These are phyloP conservation scores for Odontocolon sp. DNA, from an alignment of 2,888 invertebrate species.

Conservation along the genomic window DNA sequence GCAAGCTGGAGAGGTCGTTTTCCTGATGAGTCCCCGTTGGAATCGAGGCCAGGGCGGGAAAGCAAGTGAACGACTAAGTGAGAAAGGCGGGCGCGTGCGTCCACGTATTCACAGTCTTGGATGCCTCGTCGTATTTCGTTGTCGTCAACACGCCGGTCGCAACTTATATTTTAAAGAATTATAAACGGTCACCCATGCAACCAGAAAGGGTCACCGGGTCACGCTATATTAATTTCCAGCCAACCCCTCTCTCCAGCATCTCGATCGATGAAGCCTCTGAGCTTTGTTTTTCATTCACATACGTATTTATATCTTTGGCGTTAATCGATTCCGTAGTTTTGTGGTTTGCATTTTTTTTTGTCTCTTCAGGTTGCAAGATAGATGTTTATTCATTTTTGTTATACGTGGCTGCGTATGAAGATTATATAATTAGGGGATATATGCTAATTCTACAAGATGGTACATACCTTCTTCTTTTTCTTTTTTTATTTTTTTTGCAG, in stretches of 20 bases:
- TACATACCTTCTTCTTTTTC: too few relatives aligned
- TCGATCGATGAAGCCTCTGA: not conserved
- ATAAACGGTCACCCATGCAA: too few relatives aligned
- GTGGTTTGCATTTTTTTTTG: too few relatives aligned
- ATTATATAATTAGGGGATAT: too few relatives aligned
- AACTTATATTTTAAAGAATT: not conserved
- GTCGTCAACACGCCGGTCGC: not conserved
- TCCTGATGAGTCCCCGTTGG: constrained; percentile 18
- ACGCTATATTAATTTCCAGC: not conserved
- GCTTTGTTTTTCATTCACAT: too few relatives aligned
- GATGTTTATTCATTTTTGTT: too few relatives aligned
- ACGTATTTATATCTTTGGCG: too few relatives aligned
- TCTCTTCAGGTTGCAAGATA: too few relatives aligned
- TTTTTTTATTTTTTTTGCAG: too few relatives aligned
- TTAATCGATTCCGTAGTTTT: too few relatives aligned
- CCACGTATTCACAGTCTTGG: not conserved
- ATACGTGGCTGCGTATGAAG: too few relatives aligned
- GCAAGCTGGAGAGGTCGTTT: constrained; percentile 7
- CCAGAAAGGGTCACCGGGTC: not conserved
- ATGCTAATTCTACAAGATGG: too few relatives aligned
- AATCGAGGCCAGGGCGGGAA: constrained; percentile 47
- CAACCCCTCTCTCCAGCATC: not conserved
- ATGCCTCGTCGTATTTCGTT: not conserved
- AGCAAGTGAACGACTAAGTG: constrained; percentile 10
- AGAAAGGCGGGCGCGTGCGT: not conserved